Conservation (phyloP, 2,113 vertebrate species). For the Ranitomeya imitator region DNA sequence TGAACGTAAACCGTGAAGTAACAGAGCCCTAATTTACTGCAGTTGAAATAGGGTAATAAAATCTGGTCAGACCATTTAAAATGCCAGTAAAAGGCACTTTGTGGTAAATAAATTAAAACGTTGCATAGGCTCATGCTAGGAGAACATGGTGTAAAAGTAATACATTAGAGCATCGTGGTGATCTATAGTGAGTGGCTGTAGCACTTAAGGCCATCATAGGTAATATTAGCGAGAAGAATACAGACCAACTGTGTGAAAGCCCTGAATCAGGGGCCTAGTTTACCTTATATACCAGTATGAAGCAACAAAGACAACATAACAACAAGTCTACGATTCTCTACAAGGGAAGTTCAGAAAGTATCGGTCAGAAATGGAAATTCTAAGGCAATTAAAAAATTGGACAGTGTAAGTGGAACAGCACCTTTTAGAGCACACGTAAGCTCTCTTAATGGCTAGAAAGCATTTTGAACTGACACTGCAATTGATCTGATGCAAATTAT, state of each 20-base stretch:
- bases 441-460: constrained; percentile 56
- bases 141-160: neutral
- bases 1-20: constrained; percentile 5
- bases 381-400: constrained; percentile 57
- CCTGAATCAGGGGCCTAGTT: neutral
- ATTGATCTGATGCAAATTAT: constrained; percentile 59
- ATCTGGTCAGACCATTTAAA: constrained; percentile 6
- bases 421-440: constrained; percentile 54
- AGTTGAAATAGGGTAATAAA: constrained; percentile 38
- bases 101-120: constrained; percentile 40
- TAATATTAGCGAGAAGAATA: neutral
- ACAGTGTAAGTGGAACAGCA: constrained; percentile 52
- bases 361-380: constrained; percentile 52
- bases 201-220: neutral
- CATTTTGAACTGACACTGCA: constrained; percentile 58
- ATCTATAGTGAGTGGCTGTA: neutral
- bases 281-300: neutral
- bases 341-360: neutral
- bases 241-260: neutral
- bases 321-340: neutral
- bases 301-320: neutral
- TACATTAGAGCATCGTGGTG: constrained; percentile 3
- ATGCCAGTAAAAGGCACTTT: constrained; percentile 30
- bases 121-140: neutral
- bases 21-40: constrained; percentile 24